Evolutionary conservation across 2,888 invertebrate genomes (phyloP), one percentile per base, ranked within the genome.

Genomic region (Crossocerus cetratus): DNA sequence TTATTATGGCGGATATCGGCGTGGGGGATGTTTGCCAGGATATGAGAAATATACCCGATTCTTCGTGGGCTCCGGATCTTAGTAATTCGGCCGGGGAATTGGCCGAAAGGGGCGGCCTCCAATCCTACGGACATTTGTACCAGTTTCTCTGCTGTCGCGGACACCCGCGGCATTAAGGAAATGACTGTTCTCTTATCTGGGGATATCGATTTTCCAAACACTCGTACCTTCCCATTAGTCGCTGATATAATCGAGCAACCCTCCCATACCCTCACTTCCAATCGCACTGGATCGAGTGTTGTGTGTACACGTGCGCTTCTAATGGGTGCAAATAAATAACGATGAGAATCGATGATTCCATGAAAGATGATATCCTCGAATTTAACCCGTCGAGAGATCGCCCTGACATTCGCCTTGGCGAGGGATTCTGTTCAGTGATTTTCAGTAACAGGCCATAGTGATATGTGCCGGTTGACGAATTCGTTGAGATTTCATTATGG

Each of bases 171-270:
- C 16, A 49, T 49, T 49, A 49, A 49, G 49, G 49, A 49, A 49
- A 49, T 49, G 49, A 49, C 49, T 49, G 13, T 16, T 49, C 49
- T 16, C n/a, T 16, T 49, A 49, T 49, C 49, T 49, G n/a, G 11
- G 16, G 49, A 49, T 49, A 49, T 49, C 49, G 49, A 49, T 49
- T 49, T 49, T 49, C 49, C 49, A 14, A 49, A 49, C 49, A 16
- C 49, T 16, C 49, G n/a, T 49, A 49, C 14, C 49, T 49, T 49
- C 49, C 49, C 49, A 49, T 49, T 49, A 49, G 49, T 49, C 32
- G 32, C 32, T 49, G n/a, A 16, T 14, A 49, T 49, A 49, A 49
- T 49, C 49, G 49, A n/a, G 1, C 32, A 32, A 32, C 32, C 32
- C 32, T 5, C 32, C 14, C 16, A 11, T 49, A 49, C 13, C 0